Conservation (phyloP, 2,113 vertebrate species). For the Pao palembangensis region DNA sequence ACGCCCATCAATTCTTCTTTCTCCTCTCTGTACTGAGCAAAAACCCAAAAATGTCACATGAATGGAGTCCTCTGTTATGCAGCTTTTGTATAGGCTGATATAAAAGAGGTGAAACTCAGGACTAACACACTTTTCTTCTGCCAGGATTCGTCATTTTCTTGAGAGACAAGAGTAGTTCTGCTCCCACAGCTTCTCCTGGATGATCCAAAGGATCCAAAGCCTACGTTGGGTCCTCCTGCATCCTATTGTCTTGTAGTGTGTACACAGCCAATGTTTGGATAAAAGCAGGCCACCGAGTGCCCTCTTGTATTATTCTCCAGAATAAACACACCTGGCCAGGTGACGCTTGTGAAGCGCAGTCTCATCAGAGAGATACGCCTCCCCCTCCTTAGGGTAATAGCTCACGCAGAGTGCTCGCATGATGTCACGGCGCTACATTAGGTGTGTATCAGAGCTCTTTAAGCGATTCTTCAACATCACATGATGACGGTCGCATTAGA, state of each 20-base stretch:
- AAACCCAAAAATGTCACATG: not conserved
- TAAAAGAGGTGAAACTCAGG: not conserved
- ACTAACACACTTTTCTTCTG: not conserved
- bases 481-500: conserved; percentile 8
- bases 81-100: not conserved
- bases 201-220: conserved; percentile 33
- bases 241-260: conserved; percentile 37
- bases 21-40: not conserved
- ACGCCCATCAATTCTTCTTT: conserved; percentile 25
- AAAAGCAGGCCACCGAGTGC: conserved; percentile 46
- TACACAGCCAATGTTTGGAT: conserved; percentile 57
- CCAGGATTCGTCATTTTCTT: conserved; percentile 29
- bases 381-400: not conserved
- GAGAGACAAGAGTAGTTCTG: conserved; percentile 1
- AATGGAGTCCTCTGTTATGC: not conserved
- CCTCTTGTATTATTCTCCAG: conserved; percentile 39
- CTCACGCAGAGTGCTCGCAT: not conserved
- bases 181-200: conserved; percentile 42
- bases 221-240: conserved; percentile 31
- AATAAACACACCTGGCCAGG: conserved; percentile 66
- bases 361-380: not conserved
- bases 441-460: not conserved
- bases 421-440: not conserved
- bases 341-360: conserved; percentile 36
- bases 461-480: conserved; percentile 1